Base-by-base conservation (phyloP, 2,888 invertebrate genomes). In the Ectropis crepuscularia region DNA sequence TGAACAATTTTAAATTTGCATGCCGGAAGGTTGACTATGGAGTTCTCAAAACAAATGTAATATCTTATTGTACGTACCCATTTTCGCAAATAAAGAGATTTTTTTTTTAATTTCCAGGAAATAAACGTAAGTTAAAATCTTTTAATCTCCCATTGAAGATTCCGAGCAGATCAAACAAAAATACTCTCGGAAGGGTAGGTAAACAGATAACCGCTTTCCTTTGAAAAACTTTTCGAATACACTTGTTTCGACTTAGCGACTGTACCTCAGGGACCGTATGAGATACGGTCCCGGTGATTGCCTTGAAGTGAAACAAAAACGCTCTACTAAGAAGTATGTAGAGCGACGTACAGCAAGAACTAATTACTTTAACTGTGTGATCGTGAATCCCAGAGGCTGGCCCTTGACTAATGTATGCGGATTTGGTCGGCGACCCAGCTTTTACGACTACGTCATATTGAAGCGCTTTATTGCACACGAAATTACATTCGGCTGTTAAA, bases 361-460 rank as follows among this genome's bases (percentile, higher is more conserved):
- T 71, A 69, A 71, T 69, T 69, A 71, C 65, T 67, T 62, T 66
- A 67, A 64, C 67, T 69, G 65, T 68, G 67, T 63, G 67, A 68
- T 71, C 57, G 65, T 65, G 63, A 61, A 64, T 61, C 69, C 58
- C 57, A 11, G 55, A 65, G 65, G 57, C 61, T 51, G 42, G 61
- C 61, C 60, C 55, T 63, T 69, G 61, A 59, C 63, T 69, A 69
- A 71, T 71, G 67, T 62, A 71, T 65, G 65, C 63, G 71, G 67
- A 67, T 67, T 61, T 61, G 51, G 49, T 53, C 53, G 60, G 49
- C 58, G 55, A 62, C 63, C 63, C 61, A 54, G 63, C 58, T 64
- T 65, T 68, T 68, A 63, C 63, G 60, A 63, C 63, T 63, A 47
- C 57, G 53, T 53, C 65, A 59, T 64, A 66, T 67, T 71, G 64